phyloP scores from a whole-genome alignment of 2,888 invertebrate species.

The Brenthis ino region DNA sequence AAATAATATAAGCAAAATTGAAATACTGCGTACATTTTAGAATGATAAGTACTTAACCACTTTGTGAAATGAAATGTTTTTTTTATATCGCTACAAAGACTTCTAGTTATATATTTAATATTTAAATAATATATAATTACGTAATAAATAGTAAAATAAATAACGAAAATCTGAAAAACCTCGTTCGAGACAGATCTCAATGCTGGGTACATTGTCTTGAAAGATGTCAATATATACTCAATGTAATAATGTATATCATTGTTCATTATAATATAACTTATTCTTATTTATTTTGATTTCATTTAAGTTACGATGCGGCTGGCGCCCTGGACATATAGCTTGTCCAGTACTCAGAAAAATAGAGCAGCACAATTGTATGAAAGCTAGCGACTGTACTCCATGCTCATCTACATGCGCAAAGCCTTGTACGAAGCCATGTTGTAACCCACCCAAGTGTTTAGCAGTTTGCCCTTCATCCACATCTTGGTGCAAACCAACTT shows the following conservation, averaged over 20 bases:
- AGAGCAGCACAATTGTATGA: constrained; percentile 65
- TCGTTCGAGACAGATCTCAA: no score
- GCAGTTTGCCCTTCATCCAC: constrained; percentile 53
- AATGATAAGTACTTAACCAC: no score
- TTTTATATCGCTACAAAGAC: no score
- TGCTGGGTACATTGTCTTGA: no score
- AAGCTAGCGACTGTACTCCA: constrained; percentile 53
- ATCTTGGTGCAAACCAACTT: constrained; percentile 52
- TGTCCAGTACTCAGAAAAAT: constrained; percentile 69
- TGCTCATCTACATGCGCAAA: constrained; percentile 53
- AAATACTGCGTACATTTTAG: background rate
- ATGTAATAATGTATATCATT: background rate
- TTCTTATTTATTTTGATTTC: constrained; percentile 3
- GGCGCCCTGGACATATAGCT: constrained; percentile 77
- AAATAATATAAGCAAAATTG: no score
- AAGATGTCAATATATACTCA: no score
- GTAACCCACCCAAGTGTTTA: constrained; percentile 51
- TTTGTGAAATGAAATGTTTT: no score
- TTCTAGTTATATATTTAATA: no score
- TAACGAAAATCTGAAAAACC: no score
- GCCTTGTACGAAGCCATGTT: constrained; percentile 54
- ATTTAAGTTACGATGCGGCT: constrained; percentile 70
- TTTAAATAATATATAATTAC: no score
- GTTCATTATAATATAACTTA: background rate
- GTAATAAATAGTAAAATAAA: no score